These are phyloP conservation scores for Piaya cayana DNA, from an alignment of 2,113 vertebrate species.

Conservation along the genomic window DNA sequence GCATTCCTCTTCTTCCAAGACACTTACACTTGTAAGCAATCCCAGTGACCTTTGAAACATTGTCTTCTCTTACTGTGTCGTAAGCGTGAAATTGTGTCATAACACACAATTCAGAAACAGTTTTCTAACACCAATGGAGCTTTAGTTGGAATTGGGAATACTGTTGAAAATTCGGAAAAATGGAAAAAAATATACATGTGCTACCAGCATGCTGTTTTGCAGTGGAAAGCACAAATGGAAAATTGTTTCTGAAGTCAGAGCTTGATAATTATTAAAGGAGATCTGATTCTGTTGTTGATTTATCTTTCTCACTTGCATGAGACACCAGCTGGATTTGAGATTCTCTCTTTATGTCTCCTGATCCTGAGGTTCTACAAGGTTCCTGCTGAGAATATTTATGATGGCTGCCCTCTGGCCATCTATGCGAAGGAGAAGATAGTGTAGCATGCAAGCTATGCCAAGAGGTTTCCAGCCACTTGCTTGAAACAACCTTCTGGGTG, in stretches of 20 bases:
- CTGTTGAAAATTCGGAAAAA: background rate
- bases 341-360: background rate
- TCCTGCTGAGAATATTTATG: background rate
- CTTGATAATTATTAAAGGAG: background rate
- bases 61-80: background rate
- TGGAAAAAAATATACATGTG: background rate
- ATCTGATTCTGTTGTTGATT: background rate
- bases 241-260: background rate
- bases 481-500: background rate
- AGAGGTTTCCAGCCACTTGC: background rate
- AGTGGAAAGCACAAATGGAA: background rate
- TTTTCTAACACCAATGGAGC: background rate
- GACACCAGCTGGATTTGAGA: background rate
- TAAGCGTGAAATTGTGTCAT: conserved; percentile 4
- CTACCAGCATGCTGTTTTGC: background rate
- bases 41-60: background rate
- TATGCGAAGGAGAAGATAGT: background rate
- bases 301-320: background rate
- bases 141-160: background rate
- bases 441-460: background rate
- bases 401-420: background rate
- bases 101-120: background rate
- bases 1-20: conserved; percentile 24
- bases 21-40: background rate
- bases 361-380: background rate